Percentiles rank a stretch among this genome's conserved stretches.
Conservation (phyloP, 1,140 invertebrate genomes). For the Lucilia cuprina region DNA sequence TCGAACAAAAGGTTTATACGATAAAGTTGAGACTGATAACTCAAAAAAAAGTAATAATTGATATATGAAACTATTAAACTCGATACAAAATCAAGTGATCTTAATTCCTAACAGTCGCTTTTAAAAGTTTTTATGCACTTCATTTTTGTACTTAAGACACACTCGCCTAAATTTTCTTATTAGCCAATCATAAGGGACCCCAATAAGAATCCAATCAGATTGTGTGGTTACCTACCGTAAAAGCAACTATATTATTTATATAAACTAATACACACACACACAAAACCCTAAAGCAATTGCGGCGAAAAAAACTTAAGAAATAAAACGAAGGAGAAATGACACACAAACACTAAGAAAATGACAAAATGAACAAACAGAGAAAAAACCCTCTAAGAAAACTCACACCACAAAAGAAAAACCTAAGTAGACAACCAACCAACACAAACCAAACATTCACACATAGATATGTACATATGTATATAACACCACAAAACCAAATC, state of each 20-base stretch:
- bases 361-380: background rate
- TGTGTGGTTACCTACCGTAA: background rate
- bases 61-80: too few species aligned
- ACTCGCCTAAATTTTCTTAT: background rate
- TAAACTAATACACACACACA: too few species aligned
- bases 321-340: background rate
- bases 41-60: too few species aligned
- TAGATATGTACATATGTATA: too few species aligned
- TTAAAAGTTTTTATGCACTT: too few species aligned
- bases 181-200: background rate
- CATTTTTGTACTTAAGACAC: too few species aligned
- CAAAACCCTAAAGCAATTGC: background rate
- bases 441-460: background rate
- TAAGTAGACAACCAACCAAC: background rate
- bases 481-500: background rate
- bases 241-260: background rate
- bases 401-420: background rate
- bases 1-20: too few species aligned
- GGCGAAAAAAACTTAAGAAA: background rate
- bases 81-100: too few species aligned
- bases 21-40: too few species aligned
- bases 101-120: too few species aligned
- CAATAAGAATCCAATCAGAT: conserved; percentile 28
- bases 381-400: background rate
- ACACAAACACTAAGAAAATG: background rate